Base-by-base conservation (phyloP, 1,140 invertebrate species). In the Cydia pomonella region DNA sequence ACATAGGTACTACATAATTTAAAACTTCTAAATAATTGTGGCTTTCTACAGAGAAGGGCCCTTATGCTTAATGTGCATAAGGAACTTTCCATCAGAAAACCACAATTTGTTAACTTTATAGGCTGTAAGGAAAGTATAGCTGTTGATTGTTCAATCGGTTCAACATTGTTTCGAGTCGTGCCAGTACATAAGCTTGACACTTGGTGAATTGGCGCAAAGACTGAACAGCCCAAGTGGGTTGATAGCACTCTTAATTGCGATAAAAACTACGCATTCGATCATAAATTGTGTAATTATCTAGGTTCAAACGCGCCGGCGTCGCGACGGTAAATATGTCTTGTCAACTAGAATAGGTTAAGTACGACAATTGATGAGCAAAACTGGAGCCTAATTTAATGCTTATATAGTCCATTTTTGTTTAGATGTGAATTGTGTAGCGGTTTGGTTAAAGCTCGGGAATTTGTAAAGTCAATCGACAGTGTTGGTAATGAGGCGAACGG, bases 251-350 rank as follows among this genome's bases (percentile, higher is more conserved):
- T 84, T 86, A 83, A 87, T 87, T 81, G 82, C 79, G 85, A 91
- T 89, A 89, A 90, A 87, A 87, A 88, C 81, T 80, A 77, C 81
- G 80, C 86, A 89, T 86, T 79, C 83, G 81, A 80, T 84, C 84
- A 81, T 87, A 85, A 88, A 86, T 86, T 84, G 82, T 79, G 79
- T 86, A 88, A 88, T 89, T 89, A 91, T 87, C 81, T 72, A 76
- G 75, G 75, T 79, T 89, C 86, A 89, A 90, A 90, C 76, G 83
- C 25, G 82, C 83, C 86, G 85, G 59, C 72, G 71, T 73, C 83
- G 80, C 75, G 78, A 72, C 79, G 75, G 79, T 79, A 82, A 82
- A 84, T 82, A 83, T 82, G 82, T 80, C 73, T 69, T 75, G 74
- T 76, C 72, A 50, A 25, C 18, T 73, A 71, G 74, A 29, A 63